Percentiles rank a stretch among this genome's conserved stretches.
phyloP scores from a whole-genome alignment of 2,113 vertebrate genomes.

The Melanerpes aurifrons region DNA sequence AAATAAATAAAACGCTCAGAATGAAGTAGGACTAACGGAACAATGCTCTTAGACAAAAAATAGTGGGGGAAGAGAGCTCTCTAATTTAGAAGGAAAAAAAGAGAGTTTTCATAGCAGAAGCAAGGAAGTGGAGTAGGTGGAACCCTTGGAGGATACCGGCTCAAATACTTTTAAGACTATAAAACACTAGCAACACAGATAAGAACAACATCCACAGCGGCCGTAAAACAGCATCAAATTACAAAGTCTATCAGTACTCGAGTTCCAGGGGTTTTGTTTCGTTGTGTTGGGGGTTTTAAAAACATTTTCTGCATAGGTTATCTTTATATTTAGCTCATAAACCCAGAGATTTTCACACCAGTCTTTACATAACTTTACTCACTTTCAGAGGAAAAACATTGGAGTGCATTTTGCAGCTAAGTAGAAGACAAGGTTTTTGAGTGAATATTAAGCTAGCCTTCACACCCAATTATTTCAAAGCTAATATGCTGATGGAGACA shows the following conservation, averaged over 20 bases:
- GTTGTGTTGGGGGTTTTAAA: not conserved
- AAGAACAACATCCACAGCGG: not conserved
- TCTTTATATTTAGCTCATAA: not conserved
- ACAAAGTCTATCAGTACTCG: not conserved
- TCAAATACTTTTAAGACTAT: not conserved
- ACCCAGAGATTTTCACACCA: not conserved
- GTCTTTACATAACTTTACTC: not conserved
- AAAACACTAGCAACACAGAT: not conserved
- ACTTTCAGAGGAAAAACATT: not conserved
- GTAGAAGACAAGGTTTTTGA: not conserved
- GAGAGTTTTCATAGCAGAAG: not conserved
- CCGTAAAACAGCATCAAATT: not conserved
- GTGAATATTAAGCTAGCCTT: not conserved
- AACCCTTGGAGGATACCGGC: not conserved
- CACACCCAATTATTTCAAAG: not conserved
- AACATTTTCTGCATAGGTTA: not conserved
- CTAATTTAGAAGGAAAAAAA: not conserved
- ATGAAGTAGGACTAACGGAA: conserved; percentile 18
- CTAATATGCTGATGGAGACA: not conserved
- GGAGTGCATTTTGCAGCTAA: not conserved
- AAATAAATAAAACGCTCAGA: conserved; percentile 47
- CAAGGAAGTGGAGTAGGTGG: not conserved
- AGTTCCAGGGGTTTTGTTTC: not conserved
- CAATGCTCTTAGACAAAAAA: not conserved
- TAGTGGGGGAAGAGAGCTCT: not conserved